Conservation (phyloP, 2,797 vertebrate genomes). For the Danio jaintianensis region DNA sequence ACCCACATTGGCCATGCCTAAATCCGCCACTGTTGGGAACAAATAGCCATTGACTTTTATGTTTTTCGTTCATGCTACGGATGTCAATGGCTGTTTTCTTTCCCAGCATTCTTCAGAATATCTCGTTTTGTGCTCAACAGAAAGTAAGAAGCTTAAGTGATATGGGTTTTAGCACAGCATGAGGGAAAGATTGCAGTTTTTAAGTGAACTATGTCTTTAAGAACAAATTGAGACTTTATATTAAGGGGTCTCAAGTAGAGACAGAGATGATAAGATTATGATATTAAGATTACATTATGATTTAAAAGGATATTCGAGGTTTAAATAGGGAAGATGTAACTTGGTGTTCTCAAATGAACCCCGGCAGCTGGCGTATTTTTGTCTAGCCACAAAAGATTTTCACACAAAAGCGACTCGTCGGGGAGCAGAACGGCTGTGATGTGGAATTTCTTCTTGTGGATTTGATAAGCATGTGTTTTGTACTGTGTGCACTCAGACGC, state of each 20-base stretch:
- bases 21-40: too few relatives aligned
- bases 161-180: too few relatives aligned
- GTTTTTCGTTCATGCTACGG: too few relatives aligned
- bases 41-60: too few relatives aligned
- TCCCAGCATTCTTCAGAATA: too few relatives aligned
- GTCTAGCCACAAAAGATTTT: neutral
- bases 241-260: too few relatives aligned
- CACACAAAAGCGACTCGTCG: neutral
- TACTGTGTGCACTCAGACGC: constrained; percentile 1
- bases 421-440: constrained; percentile 1
- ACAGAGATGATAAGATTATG: neutral
- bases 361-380: neutral
- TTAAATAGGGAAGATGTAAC: neutral
- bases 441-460: neutral
- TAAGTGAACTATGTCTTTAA: neutral
- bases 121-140: too few relatives aligned
- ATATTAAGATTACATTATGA: neutral
- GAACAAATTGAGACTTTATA: too few relatives aligned
- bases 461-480: constrained; percentile 14
- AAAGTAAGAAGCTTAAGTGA: too few relatives aligned
- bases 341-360: constrained; percentile 1
- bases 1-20: too few relatives aligned
- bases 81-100: too few relatives aligned
- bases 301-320: neutral
- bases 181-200: too few relatives aligned